Evolutionary conservation across 2,113 vertebrate species (phyloP).

Genomic region (Alouatta palliata): DNA sequence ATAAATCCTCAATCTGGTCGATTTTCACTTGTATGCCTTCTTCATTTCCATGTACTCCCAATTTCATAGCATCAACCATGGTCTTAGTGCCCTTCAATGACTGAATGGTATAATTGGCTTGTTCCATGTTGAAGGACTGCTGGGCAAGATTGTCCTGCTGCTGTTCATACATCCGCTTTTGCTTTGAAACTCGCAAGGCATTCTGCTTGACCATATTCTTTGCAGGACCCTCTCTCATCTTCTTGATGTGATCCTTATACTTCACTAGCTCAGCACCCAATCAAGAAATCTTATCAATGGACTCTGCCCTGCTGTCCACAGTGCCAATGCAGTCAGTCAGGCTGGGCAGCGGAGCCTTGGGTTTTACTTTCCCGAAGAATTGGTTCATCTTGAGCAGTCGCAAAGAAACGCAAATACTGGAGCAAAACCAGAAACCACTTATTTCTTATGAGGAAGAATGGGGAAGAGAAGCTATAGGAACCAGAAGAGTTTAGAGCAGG

Average conservation of each 20-base stretch:
- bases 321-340: constrained; percentile 95
- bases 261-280: no score
- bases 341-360: constrained; percentile 94
- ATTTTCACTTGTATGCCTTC: constrained; percentile 97
- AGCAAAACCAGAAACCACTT: constrained; percentile 58
- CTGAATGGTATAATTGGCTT: constrained; percentile 93
- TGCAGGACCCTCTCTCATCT: no score
- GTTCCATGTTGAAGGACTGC: constrained; percentile 89
- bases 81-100: constrained; percentile 98
- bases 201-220: no score
- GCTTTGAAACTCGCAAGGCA: no score
- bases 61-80: constrained; percentile 98
- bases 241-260: no score
- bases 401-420: constrained; percentile 51
- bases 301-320: constrained; percentile 80
- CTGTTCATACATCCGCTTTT: constrained; percentile 88
- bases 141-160: constrained; percentile 96
- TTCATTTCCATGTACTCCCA: constrained; percentile 98
- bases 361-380: constrained; percentile 92
- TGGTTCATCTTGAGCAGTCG: constrained; percentile 90
- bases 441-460: background rate
- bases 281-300: no score
- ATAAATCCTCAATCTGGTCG: constrained; percentile 93
- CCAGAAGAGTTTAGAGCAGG: background rate
- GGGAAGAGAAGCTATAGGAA: background rate